Evolutionary conservation across 53 echinoderm and acorn worm genomes (phyloP).

Genomic region (Apostichopus leukothele): DNA sequence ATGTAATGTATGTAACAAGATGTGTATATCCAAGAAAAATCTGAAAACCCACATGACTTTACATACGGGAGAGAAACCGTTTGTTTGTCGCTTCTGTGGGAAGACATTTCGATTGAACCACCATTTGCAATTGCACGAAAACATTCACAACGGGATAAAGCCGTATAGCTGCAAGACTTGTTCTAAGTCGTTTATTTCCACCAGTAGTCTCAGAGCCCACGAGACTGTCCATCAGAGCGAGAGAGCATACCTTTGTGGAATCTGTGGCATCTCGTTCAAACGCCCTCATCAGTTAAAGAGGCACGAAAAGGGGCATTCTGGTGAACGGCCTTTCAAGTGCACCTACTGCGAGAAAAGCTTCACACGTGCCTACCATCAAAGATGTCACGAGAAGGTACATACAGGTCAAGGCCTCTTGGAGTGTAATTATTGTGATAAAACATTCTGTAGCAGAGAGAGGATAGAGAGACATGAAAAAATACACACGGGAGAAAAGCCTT

Average conservation of each 20-base stretch:
- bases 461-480: constrained; percentile 18
- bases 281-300: constrained; percentile 40
- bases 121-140: constrained; percentile 28
- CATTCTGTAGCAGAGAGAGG: background rate
- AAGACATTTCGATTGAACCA: constrained; percentile 34
- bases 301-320: constrained; percentile 25
- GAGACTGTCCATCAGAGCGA: constrained; percentile 28
- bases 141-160: constrained; percentile 29
- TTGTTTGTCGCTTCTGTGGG: constrained; percentile 33
- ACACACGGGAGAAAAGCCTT: constrained; percentile 26
- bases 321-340: constrained; percentile 34
- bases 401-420: constrained; percentile 23
- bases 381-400: constrained; percentile 19
- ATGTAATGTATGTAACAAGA: constrained; percentile 14
- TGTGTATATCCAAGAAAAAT: constrained; percentile 19
- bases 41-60: constrained; percentile 12
- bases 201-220: constrained; percentile 26
- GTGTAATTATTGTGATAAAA: constrained; percentile 17
- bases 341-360: constrained; percentile 16
- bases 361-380: constrained; percentile 30
- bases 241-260: constrained; percentile 27
- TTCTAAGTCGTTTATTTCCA: constrained; percentile 22
- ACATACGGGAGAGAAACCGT: constrained; percentile 39
- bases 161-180: constrained; percentile 36
- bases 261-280: constrained; percentile 19